These are phyloP conservation scores for Eremophila alpestris DNA, from an alignment of 2,797 vertebrate genomes.

Conservation along the genomic window DNA sequence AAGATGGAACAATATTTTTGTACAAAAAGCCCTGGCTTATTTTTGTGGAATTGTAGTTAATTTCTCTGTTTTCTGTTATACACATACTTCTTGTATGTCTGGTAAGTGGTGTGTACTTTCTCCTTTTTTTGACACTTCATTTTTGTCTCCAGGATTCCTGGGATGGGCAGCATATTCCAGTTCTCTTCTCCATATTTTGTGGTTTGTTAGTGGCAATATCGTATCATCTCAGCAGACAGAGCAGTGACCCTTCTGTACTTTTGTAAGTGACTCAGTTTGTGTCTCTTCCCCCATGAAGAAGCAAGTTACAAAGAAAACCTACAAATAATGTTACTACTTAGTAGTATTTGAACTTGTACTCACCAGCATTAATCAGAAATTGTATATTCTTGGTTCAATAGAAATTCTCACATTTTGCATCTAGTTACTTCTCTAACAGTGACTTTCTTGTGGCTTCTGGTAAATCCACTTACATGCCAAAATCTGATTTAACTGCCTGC, in stretches of 20 bases:
- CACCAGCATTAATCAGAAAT: not conserved
- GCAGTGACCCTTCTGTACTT: constrained; percentile 95
- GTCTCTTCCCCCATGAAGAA: not conserved
- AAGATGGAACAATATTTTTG: not conserved
- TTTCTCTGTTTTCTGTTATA: not conserved
- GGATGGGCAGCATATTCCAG: constrained; percentile 98
- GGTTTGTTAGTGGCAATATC: constrained; percentile 95
- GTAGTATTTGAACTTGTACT: not conserved
- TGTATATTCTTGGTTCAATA: not conserved
- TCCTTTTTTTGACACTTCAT: not conserved
- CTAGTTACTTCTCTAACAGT: not conserved
- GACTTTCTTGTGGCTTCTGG: not conserved
- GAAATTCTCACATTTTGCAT: not conserved
- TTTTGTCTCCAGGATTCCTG: constrained; percentile 87
- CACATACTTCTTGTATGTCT: not conserved
- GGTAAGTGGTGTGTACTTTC: not conserved
- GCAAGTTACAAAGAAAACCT: not conserved
- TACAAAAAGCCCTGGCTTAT: not conserved
- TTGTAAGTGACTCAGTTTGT: constrained; percentile 82
- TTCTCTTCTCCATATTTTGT: constrained; percentile 96
- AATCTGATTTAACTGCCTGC: not conserved
- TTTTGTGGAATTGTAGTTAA: not conserved
- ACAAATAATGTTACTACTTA: not conserved
- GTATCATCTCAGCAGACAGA: constrained; percentile 97
- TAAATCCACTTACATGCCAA: not conserved